phyloP scores from a whole-genome alignment of 2,888 invertebrate species.

The Drosophila maculinotata region DNA sequence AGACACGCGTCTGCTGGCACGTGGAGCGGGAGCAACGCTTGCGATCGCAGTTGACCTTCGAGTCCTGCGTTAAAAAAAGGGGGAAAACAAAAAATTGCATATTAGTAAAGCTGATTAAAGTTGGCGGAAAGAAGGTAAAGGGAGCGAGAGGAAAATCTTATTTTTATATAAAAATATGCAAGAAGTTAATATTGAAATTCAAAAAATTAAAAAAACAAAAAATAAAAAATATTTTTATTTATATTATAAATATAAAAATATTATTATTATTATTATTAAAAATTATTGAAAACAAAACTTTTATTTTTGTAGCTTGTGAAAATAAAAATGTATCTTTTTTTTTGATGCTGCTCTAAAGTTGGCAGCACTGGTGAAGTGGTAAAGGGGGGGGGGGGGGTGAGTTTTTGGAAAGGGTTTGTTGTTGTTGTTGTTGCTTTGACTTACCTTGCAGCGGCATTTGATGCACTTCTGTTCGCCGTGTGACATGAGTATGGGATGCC shows the following conservation, averaged over 20 bases:
- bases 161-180: no score
- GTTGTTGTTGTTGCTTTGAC: slow-evolving; percentile 54
- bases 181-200: neutral
- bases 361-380: no score
- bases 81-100: neutral
- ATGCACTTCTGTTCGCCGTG: slow-evolving; percentile 96
- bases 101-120: slow-evolving; percentile 7
- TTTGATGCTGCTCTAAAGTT: no score
- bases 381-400: no score
- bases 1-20: slow-evolving; percentile 79
- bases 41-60: slow-evolving; percentile 91
- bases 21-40: slow-evolving; percentile 87
- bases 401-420: neutral
- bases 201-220: no score
- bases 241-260: no score
- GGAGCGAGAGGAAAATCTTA: neutral
- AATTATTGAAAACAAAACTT: no score
- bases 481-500: slow-evolving; percentile 94
- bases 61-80: slow-evolving; percentile 88
- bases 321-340: no score
- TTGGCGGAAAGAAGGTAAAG: neutral
- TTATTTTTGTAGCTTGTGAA: no score
- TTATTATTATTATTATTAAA: no score
- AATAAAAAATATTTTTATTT: no score
- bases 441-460: slow-evolving; percentile 95